phyloP scores from a whole-genome alignment of 1,140 invertebrate species.

The Ooceraea biroi region DNA sequence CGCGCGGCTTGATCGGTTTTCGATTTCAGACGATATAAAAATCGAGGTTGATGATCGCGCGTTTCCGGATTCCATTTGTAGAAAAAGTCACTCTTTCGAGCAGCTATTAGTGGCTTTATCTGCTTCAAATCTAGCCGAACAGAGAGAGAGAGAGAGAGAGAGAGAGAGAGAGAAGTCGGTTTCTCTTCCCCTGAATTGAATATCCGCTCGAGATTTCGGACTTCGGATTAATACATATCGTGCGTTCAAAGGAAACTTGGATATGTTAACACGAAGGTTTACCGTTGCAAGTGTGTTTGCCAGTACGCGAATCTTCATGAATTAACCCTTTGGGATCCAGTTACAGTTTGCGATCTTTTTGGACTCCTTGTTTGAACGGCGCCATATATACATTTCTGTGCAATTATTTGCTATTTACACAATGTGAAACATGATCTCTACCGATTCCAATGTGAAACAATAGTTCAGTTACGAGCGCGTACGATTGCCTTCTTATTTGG shows the following conservation, averaged over 20 bases:
- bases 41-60: neutral
- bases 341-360: neutral
- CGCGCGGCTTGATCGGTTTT: neutral
- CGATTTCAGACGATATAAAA: slow-evolving; percentile 1
- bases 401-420: slow-evolving; percentile 42
- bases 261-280: slow-evolving; percentile 16
- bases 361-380: slow-evolving; percentile 28
- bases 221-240: slow-evolving; percentile 18
- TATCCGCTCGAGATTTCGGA: neutral
- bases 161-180: neutral
- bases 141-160: too few species aligned
- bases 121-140: too few species aligned
- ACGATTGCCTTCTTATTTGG: neutral
- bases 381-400: neutral
- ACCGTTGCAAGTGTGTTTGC: neutral
- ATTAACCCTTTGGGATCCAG: slow-evolving; percentile 11
- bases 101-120: too few species aligned
- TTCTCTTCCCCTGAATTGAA: neutral
- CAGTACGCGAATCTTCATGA: slow-evolving; percentile 9
- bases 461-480: neutral
- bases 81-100: too few species aligned
- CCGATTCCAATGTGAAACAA: neutral
- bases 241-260: slow-evolving; percentile 8
- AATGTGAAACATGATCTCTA: neutral
- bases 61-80: too few species aligned